Evolutionary conservation across 2,113 vertebrate species (phyloP).

Genomic region (Microcebus griseorufus): DNA sequence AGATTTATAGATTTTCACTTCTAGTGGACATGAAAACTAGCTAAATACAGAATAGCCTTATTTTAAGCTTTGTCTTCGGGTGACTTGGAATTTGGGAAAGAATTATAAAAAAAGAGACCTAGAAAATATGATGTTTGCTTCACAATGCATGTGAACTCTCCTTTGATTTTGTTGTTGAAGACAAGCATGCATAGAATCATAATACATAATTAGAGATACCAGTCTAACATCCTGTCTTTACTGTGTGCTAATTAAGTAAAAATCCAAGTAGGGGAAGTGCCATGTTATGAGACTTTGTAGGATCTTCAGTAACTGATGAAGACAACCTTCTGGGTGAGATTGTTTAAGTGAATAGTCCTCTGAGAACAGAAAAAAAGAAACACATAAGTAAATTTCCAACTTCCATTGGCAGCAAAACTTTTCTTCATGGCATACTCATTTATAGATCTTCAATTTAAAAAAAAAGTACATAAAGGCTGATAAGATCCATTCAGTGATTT

Average conservation of each 20-base stretch:
- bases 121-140: background rate
- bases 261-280: background rate
- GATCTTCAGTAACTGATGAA: background rate
- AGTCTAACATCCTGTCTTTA: background rate
- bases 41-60: background rate
- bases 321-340: background rate
- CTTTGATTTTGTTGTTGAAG: background rate
- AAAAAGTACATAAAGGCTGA: background rate
- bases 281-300: background rate
- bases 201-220: background rate
- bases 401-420: background rate
- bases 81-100: background rate
- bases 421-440: background rate
- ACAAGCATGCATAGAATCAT: background rate
- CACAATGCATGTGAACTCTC: background rate
- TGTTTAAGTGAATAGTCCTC: background rate
- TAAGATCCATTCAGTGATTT: background rate
- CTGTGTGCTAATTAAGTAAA: background rate
- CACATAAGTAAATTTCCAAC: background rate
- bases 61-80: background rate
- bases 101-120: background rate
- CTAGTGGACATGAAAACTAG: background rate
- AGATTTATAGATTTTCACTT: background rate
- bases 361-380: background rate
- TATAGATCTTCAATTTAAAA: background rate